phyloP scores from a whole-genome alignment of 2,888 invertebrate genomes.

The Microplitis manilae region DNA sequence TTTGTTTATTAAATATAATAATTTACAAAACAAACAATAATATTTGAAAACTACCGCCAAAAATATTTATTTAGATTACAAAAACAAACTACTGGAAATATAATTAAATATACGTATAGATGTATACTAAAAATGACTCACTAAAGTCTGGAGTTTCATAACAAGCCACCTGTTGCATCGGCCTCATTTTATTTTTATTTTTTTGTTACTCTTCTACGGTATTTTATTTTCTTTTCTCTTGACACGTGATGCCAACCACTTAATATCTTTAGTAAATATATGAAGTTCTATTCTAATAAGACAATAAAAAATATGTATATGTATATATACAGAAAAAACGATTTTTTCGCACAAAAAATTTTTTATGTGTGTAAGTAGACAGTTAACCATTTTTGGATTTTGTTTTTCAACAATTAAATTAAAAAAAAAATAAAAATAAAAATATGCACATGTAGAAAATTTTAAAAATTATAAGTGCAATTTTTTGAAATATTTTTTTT shows the following conservation, averaged over 20 bases:
- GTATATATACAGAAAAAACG: neutral
- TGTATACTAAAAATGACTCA: constrained; percentile 11
- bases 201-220: neutral
- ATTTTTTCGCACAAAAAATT: neutral
- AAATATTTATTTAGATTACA: neutral
- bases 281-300: neutral
- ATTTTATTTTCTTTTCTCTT: constrained; percentile 18
- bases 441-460: too few species aligned
- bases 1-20: neutral
- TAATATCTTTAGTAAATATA: neutral
- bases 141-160: constrained; percentile 3
- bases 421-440: too few species aligned
- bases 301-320: neutral
- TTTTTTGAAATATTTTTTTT: too few species aligned
- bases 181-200: neutral
- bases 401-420: too few species aligned
- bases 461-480: too few species aligned
- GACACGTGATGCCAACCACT: constrained; percentile 13
- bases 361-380: too few species aligned
- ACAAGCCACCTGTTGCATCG: constrained; percentile 24
- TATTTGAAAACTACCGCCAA: neutral
- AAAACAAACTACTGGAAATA: constrained; percentile 11
- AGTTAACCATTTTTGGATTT: too few species aligned
- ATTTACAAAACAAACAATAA: neutral
- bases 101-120: constrained; percentile 2